Percentiles rank a stretch among this genome's conserved stretches.
phyloP scores from a whole-genome alignment of 1,140 invertebrate species.

The Zaprionus davidi region DNA sequence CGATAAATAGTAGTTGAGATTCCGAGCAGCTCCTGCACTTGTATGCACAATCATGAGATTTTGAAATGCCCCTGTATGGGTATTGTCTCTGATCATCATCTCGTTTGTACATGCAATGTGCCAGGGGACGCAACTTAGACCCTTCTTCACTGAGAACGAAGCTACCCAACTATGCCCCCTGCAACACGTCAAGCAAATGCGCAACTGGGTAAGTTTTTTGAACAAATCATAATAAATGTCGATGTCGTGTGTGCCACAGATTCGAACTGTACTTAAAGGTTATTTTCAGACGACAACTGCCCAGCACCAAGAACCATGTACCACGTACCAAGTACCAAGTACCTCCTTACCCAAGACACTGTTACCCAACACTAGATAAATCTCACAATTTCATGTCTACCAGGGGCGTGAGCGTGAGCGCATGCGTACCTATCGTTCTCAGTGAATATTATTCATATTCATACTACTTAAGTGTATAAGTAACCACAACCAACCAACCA shows the following conservation, averaged over 20 bases:
- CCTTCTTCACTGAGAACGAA: conserved; percentile 34
- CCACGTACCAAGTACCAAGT: conserved; percentile 25
- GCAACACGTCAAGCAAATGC: conserved; percentile 42
- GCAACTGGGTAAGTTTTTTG: conserved; percentile 55
- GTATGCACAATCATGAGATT: conserved; percentile 46
- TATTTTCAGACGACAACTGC: conserved; percentile 64
- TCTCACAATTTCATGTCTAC: conserved; percentile 38
- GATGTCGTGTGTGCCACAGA: conserved; percentile 53
- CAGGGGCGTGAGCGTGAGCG: conserved; percentile 38
- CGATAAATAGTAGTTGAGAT: conserved; percentile 37
- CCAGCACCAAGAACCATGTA: conserved; percentile 20
- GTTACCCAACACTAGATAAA: conserved; percentile 12
- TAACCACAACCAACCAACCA: conserved; percentile 29
- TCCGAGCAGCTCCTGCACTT: conserved; percentile 33
- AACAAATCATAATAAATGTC: conserved; percentile 42
- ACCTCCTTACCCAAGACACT: conserved; percentile 16
- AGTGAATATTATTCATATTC: conserved; percentile 40
- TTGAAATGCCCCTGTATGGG: neutral
- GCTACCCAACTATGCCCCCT: conserved; percentile 47
- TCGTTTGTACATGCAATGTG: conserved; percentile 46
- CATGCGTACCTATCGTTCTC: conserved; percentile 57
- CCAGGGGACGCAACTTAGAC: conserved; percentile 1
- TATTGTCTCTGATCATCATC: conserved; percentile 12
- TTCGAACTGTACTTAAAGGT: conserved; percentile 57
- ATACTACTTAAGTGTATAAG: conserved; percentile 33